Conservation (phyloP, 2,797 vertebrate species). For the Molossus molossus region DNA sequence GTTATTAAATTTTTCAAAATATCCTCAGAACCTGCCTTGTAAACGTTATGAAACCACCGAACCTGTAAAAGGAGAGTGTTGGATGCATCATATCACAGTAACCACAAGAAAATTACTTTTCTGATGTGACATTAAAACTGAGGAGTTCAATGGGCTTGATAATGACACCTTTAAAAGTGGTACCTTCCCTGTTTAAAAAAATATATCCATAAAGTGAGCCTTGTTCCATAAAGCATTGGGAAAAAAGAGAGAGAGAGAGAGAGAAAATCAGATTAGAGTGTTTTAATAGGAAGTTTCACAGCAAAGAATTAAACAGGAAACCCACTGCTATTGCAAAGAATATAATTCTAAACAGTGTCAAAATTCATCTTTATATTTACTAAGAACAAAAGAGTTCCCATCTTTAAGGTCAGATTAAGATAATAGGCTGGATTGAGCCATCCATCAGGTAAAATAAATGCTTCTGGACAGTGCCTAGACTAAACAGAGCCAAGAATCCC, state of each 20-base stretch:
- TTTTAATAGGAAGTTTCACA: slow-evolving; percentile 45
- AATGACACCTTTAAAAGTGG: slow-evolving; percentile 23
- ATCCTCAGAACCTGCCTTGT: slow-evolving; percentile 48
- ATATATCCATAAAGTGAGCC: slow-evolving; percentile 9
- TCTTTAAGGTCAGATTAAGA: slow-evolving; percentile 78
- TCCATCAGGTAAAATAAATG: slow-evolving; percentile 75
- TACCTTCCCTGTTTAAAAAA: neutral
- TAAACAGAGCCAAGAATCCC: slow-evolving; percentile 71
- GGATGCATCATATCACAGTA: slow-evolving; percentile 42
- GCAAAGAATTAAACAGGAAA: slow-evolving; percentile 34
- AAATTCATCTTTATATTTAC: slow-evolving; percentile 26
- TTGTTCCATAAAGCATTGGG: neutral
- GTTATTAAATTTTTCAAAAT: slow-evolving; percentile 47
- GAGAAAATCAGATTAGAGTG: neutral
- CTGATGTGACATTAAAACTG: slow-evolving; percentile 48
- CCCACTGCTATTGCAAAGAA: slow-evolving; percentile 17
- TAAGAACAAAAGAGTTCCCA: slow-evolving; percentile 64
- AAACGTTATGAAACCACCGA: neutral
- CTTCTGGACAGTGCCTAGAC: slow-evolving; percentile 71
- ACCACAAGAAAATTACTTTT: slow-evolving; percentile 61
- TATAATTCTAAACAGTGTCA: slow-evolving; percentile 51
- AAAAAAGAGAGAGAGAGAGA: neutral
- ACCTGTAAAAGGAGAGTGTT: neutral
- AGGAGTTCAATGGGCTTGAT: neutral
- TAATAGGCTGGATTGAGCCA: slow-evolving; percentile 75